Evolutionary conservation across 2,888 invertebrate species (phyloP).

Genomic region (Thysanoteuthis rhombus): DNA sequence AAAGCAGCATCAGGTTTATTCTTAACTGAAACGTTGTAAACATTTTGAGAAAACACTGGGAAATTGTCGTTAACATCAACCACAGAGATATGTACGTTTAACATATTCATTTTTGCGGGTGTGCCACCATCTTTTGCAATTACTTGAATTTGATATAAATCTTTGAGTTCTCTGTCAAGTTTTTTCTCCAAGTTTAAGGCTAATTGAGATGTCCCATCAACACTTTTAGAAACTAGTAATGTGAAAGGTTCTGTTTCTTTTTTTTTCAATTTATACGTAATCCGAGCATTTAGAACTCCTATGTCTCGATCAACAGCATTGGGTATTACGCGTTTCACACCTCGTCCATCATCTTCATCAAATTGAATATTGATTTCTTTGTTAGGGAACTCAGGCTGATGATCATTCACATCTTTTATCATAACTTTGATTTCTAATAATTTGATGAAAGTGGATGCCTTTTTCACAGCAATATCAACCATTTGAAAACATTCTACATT

Average conservation of each 20-base stretch:
- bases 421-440: slow-evolving; percentile 23
- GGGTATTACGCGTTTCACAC: slow-evolving; percentile 42
- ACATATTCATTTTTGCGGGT: slow-evolving; percentile 41
- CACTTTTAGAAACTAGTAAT: slow-evolving; percentile 41
- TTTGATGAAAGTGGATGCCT: neutral
- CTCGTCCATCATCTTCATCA: slow-evolving; percentile 44
- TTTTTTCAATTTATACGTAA: slow-evolving; percentile 43
- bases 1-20: slow-evolving; percentile 40
- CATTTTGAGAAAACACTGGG: slow-evolving; percentile 44
- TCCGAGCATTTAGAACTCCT: slow-evolving; percentile 37
- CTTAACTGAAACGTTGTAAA: slow-evolving; percentile 42
- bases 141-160: slow-evolving; percentile 45
- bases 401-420: slow-evolving; percentile 21
- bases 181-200: slow-evolving; percentile 42
- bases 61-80: slow-evolving; percentile 47
- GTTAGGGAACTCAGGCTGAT: slow-evolving; percentile 46
- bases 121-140: slow-evolving; percentile 50
- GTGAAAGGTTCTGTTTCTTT: slow-evolving; percentile 42
- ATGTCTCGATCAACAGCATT: slow-evolving; percentile 48
- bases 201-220: slow-evolving; percentile 48
- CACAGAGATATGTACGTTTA: slow-evolving; percentile 41
- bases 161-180: slow-evolving; percentile 47
- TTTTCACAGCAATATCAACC: neutral
- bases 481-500: slow-evolving; percentile 13
- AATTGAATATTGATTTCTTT: slow-evolving; percentile 39